Evolutionary conservation across 1,140 invertebrate genomes (phyloP).

Genomic region (Platorchestia sp.): DNA sequence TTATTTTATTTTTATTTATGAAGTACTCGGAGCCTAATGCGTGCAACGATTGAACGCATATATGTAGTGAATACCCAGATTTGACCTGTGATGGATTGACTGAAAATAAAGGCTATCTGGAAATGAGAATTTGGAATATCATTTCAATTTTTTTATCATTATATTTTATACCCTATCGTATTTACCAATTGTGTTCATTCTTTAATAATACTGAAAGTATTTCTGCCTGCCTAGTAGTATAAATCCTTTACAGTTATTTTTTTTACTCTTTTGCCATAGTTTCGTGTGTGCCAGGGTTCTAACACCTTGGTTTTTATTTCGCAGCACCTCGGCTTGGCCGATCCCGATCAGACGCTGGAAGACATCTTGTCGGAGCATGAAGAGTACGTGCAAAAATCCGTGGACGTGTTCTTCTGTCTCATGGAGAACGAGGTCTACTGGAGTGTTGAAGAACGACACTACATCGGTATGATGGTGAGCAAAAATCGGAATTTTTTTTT

Average conservation of each 20-base stretch:
- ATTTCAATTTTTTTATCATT: no score
- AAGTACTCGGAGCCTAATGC: no score
- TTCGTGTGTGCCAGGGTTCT: background rate
- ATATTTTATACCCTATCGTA: no score
- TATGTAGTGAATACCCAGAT: no score
- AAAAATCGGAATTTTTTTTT: background rate
- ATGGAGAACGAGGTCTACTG: constrained; percentile 37
- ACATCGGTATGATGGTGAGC: constrained; percentile 37
- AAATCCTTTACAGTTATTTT: background rate
- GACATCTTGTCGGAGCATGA: constrained; percentile 12
- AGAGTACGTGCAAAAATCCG: constrained; percentile 7
- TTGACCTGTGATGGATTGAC: no score
- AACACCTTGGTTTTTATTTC: background rate
- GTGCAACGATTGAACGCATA: no score
- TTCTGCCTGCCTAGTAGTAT: background rate
- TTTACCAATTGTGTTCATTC: background rate
- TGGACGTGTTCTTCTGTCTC: background rate
- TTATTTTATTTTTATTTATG: no score
- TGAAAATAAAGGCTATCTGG: no score
- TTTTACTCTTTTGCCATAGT: background rate
- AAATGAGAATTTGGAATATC: no score
- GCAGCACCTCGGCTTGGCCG: constrained; percentile 29
- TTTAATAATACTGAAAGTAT: background rate
- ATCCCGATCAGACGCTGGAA: constrained; percentile 11
- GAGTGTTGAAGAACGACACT: constrained; percentile 30